Percentiles rank a stretch among this genome's conserved stretches.
These are phyloP conservation scores for Mantis religiosa DNA, from an alignment of 2,888 invertebrate species.

Conservation along the genomic window DNA sequence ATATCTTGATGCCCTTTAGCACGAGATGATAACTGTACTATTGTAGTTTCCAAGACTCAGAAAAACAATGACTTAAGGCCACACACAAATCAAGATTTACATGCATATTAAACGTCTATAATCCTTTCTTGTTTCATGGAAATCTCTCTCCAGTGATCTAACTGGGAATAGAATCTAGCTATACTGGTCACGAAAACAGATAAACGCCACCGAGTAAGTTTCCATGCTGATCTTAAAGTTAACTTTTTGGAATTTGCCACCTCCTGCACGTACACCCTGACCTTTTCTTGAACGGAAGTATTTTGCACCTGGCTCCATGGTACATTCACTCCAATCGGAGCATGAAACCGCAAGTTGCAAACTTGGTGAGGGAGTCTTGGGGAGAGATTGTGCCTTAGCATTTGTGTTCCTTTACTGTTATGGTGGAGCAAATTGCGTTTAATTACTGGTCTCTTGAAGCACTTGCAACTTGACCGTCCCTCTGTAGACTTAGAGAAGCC, in stretches of 20 bases:
- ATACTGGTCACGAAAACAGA: no score
- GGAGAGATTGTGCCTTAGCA: neutral
- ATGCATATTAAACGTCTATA: no score
- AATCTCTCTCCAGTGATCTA: no score
- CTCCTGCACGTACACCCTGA: neutral
- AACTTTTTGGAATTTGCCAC: neutral
- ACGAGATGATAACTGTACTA: no score
- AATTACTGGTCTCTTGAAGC: neutral
- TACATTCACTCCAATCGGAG: neutral
- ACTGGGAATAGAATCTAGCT: no score
- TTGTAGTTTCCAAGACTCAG: no score
- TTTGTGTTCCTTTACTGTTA: neutral
- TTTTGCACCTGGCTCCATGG: neutral
- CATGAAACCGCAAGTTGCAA: neutral
- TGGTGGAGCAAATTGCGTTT: neutral
- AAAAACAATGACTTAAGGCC: no score
- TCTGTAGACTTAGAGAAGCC: neutral
- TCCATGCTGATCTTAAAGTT: no score
- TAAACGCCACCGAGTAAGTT: no score
- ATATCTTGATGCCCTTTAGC: no score
- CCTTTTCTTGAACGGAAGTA: neutral
- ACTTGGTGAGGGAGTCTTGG: neutral
- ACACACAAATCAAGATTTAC: no score
- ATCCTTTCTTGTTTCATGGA: no score
- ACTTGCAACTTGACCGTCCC: neutral